Evolutionary conservation across 2,888 invertebrate genomes (phyloP), one percentile per base, ranked within the genome.

Genomic region (Ctena decussata): DNA sequence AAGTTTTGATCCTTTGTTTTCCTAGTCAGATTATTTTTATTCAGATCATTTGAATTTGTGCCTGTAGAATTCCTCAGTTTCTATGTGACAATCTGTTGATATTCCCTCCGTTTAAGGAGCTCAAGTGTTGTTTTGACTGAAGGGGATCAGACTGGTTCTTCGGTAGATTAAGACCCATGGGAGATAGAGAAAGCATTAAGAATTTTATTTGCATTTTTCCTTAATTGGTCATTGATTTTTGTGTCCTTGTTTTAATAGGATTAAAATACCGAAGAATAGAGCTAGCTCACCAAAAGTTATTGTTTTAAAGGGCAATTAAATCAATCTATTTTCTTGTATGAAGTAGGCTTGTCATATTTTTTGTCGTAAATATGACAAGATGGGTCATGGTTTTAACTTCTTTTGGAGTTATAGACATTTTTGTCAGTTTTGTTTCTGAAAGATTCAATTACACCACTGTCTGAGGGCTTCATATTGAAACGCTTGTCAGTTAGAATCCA

Each of bases 391-490:
- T 32, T 65, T 65, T 32, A 65, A 65, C 65, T 65, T 65, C 65
- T 65, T 35, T n/a, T 35, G 12, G 35, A 65, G 65, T 65, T 65
- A 65, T 65, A 65, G 65, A 65, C 65, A 35, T 35, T 11, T 35
- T 65, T 65, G 65, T 65, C 65, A 65, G 6, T 65, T 65, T 65
- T 35, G 65, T 65, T 65, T 65, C 65, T 35, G 1, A 65, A 32
- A 65, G 65, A 65, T 65, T 65, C 65, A 65, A 65, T 65, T 65
- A 65, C 11, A 6, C 65, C 6, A 18, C 30, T 65, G 65, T 65
- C 35, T 35, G 35, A 11, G 65, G 24, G 35, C 65, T 18, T 65
- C 65, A 35, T 11, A 65, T 65, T 65, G 65, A 65, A 65, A 35
- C 65, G 35, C 1, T 65, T 65, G 65, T 65, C 65, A 65, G 65